Conservation (phyloP, 2,888 invertebrate species). For the Hirtodrosophila trivittata region DNA sequence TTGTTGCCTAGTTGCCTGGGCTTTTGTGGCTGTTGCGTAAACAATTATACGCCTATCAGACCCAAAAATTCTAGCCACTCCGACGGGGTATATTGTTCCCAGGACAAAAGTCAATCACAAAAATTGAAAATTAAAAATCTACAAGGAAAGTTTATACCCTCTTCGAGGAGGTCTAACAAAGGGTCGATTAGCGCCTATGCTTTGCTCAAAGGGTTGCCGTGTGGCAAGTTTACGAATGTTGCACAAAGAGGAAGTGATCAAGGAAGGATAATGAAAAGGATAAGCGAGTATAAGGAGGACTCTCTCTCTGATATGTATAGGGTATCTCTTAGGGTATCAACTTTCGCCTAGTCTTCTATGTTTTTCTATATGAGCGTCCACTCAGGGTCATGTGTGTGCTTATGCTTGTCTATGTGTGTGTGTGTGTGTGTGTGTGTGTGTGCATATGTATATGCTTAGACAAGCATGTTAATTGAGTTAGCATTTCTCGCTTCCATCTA, state of each 20-base stretch:
- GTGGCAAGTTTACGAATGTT: too few species aligned
- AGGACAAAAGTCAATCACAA: not conserved
- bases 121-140: not conserved
- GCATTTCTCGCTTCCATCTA: constrained; percentile 36
- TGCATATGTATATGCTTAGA: constrained; percentile 46
- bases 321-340: constrained; percentile 15
- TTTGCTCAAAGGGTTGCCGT: too few species aligned
- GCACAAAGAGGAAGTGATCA: too few species aligned
- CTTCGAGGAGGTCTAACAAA: too few species aligned
- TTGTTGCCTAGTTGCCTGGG: constrained; percentile 15
- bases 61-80: constrained; percentile 3
- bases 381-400: constrained; percentile 9
- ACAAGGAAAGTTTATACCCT: too few species aligned
- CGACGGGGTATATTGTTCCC: constrained; percentile 18
- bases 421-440: constrained; percentile 11
- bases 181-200: too few species aligned
- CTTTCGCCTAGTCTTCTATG: not conserved
- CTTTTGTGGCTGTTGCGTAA: constrained; percentile 42
- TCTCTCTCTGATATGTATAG: not conserved
- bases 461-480: constrained; percentile 70
- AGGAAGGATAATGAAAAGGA: too few species aligned
- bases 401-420: constrained; percentile 1
- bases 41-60: constrained; percentile 55
- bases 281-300: too few species aligned
- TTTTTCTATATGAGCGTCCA: constrained; percentile 28